Evolutionary conservation across 1,140 invertebrate genomes (phyloP).

Genomic region (Diachasmimorpha longicaudata): DNA sequence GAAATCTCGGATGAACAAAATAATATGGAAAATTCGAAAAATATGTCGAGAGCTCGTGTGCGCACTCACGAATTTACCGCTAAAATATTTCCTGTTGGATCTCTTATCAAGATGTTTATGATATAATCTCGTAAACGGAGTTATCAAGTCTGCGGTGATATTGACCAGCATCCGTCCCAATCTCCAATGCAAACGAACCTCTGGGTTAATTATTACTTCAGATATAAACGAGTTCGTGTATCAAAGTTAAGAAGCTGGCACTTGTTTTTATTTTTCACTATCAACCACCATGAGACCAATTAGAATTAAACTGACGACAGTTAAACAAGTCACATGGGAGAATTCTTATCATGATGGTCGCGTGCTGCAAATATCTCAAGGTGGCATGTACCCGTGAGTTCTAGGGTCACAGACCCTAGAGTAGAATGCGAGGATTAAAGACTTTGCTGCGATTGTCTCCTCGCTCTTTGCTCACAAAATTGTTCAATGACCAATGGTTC

Average conservation of each 20-base stretch:
- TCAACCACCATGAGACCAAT: slow-evolving; percentile 4
- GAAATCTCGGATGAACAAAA: too few species aligned
- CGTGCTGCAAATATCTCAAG: slow-evolving; percentile 6
- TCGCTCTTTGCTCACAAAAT: too few species aligned
- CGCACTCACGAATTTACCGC: too few species aligned
- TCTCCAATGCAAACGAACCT: not conserved
- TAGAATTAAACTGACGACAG: slow-evolving; percentile 2
- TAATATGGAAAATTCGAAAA: too few species aligned
- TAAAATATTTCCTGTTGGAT: too few species aligned
- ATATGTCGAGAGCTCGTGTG: too few species aligned
- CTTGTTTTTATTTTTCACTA: not conserved
- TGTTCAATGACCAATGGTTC: too few species aligned
- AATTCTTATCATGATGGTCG: slow-evolving; percentile 3
- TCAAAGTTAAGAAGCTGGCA: not conserved
- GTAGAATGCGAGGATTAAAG: not conserved
- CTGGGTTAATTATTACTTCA: not conserved
- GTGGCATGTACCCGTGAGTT: not conserved
- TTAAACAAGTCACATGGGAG: slow-evolving; percentile 3
- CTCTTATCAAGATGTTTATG: not conserved
- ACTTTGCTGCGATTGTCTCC: too few species aligned
- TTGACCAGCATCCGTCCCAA: not conserved
- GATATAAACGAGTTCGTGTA: not conserved
- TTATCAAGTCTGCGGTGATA: not conserved
- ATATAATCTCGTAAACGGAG: not conserved
- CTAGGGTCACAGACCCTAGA: not conserved